Conservation (phyloP, 2,113 vertebrate genomes). For the Leptocoma aspasia region DNA sequence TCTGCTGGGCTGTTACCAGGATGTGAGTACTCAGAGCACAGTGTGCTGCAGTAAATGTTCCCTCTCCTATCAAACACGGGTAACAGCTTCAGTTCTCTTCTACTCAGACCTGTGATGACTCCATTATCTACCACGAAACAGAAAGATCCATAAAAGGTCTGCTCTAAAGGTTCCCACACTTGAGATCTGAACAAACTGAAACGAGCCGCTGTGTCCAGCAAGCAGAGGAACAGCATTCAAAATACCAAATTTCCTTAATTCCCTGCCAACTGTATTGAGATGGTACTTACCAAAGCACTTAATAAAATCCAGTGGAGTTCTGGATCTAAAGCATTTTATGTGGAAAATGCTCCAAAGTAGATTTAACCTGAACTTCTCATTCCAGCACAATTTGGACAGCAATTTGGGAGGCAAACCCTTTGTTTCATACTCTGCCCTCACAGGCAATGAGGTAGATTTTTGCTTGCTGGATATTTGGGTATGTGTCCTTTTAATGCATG, state of each 20-base stretch:
- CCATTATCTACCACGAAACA: background rate
- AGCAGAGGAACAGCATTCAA: background rate
- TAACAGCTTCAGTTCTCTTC: background rate
- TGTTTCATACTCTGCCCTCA: background rate
- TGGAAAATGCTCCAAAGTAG: background rate
- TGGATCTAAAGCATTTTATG: background rate
- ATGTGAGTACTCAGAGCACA: background rate
- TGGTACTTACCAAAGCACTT: background rate
- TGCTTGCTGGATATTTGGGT: background rate
- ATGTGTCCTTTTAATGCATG: background rate
- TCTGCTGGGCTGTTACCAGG: background rate
- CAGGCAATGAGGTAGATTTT: background rate
- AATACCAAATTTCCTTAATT: background rate
- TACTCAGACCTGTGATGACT: background rate
- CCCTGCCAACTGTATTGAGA: background rate
- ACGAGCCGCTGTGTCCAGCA: accelerated
- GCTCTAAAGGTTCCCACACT: background rate
- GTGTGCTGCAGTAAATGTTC: background rate
- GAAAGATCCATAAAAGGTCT: background rate
- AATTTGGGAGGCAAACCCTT: background rate
- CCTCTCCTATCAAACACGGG: background rate
- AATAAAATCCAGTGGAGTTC: background rate
- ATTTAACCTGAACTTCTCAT: background rate
- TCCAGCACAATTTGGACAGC: background rate
- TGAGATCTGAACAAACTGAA: background rate